A percentile compares a stretch with the other conserved stretches of the same genome.
phyloP scores from a whole-genome alignment of 1,140 invertebrate species.

The Drosophila triauraria region DNA sequence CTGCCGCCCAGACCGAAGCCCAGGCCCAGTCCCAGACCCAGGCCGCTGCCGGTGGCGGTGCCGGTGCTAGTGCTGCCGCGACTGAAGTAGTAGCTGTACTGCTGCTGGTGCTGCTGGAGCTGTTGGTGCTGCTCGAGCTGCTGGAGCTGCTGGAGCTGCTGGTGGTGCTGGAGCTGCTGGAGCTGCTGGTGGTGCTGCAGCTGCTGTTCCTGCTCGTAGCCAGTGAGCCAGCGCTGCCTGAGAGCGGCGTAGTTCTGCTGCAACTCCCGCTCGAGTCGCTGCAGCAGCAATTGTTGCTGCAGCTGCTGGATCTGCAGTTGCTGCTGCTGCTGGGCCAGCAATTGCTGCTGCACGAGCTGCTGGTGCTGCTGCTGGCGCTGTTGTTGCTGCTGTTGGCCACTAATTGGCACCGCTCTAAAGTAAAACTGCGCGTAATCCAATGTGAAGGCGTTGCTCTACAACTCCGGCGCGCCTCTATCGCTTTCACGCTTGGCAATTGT shows the following conservation, averaged over 20 bases:
- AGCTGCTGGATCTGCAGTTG: conserved; percentile 75
- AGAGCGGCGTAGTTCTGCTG: conserved; percentile 58
- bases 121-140: conserved; percentile 42
- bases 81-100: conserved; percentile 57
- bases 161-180: conserved; percentile 50
- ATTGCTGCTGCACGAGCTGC: conserved; percentile 76
- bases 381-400: conserved; percentile 82
- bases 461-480: conserved; percentile 58
- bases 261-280: conserved; percentile 78
- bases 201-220: conserved; percentile 48
- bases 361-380: conserved; percentile 64
- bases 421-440: conserved; percentile 85
- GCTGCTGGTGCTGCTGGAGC: conserved; percentile 56
- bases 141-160: conserved; percentile 52
- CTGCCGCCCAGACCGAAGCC: conserved; percentile 77
- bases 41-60: conserved; percentile 52
- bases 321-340: conserved; percentile 76
- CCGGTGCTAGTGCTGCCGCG: conserved; percentile 58
- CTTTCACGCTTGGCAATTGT: conserved; percentile 31
- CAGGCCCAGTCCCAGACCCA: conserved; percentile 68
- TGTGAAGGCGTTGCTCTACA: conserved; percentile 80
- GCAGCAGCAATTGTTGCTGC: conserved; percentile 78
- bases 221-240: conserved; percentile 66
- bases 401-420: conserved; percentile 85
- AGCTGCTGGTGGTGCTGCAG: conserved; percentile 57